Base-by-base conservation (phyloP, 2,888 invertebrate genomes). In the Oligia latruncula region DNA sequence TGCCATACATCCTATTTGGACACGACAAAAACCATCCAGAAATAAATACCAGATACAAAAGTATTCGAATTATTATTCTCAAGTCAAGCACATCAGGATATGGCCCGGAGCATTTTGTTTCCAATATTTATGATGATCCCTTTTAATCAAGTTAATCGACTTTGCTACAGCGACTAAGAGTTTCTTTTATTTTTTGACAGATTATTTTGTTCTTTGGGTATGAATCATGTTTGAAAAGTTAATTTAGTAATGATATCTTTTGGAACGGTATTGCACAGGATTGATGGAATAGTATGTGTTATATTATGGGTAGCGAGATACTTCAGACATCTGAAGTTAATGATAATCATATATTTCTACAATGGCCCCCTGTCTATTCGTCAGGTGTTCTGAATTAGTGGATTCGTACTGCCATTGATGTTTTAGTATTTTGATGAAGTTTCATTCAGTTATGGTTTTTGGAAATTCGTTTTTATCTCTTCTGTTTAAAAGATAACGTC, bases 101-200 rank as follows among this genome's bases (percentile, higher is more conserved):
- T 82, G 9, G 83, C 90, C 86, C 55, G 60, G 60, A 80, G 90
- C 87, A 35, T 75, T 82, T 82, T 74, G 78, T 78, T 77, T 83
- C 80, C 84, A 81, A 88, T 87, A 87, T 87, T 86, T 84, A 83
- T 81, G 84, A 67, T 77, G 83, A 83, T 86, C 78, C 78, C 66
- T 88, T 86, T 89, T 88, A 89, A 86, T 88, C 87, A 89, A 87
- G 81, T 83, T 89, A 90, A 90, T 90, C 83, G 90, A 87, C 88
- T 88, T 83, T 66, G 86, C 80, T 80, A 71, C 72, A 84, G 72
- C 86, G 79, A 88, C 89, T 87, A 88, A 77, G 68, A 71, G 17
- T 4, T 46, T 71, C 52, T 71, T 83, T 88, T 84, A 80, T 73
- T 71, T 76, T 74, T 75, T 29, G n/a, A n/a, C 52, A 71, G 67